Base-by-base conservation (phyloP, 2,797 vertebrate genomes). In the Aselliscus stoliczkanus region DNA sequence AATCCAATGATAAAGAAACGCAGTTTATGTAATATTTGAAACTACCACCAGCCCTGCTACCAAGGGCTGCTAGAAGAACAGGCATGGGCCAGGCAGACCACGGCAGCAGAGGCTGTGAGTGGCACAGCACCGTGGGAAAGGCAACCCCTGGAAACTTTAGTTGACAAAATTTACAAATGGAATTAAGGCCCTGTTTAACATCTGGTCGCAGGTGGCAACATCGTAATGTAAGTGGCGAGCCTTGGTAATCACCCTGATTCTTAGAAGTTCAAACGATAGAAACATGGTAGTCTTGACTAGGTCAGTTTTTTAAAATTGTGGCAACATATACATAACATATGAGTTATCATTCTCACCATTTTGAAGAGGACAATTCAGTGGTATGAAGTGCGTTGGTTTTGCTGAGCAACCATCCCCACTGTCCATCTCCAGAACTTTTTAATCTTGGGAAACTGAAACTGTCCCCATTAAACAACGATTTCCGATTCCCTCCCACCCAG, bases 111-210 rank as follows among this genome's bases (percentile, higher is more conserved):
- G 82, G 39, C 52, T 18, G 75, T 5, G 50, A 34, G 42, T 7
- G 18, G 34, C 1, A 0, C 6, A 23, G 5, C 42, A 42, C 56
- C 56, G 3, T 1, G 64, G 52, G 0, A 3, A 21, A 12, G 50
- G 15, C 25, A 39, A 76, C 27, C 25, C 37, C 2, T 1, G 44
- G 47, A 25, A 14, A 23, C 11, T 14, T 77, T 1, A 4, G 39
- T 47, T 27, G 44, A 39, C 11, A 69, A 60, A 64, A 17, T 29
- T 54, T 8, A 82, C 50, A 14, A 4, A 15, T 1, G 25, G 64
- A 23, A 58, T 17, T 4, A 27, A 76, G 86, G 20, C 42, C n/a
- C 37, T 5, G 39, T 27, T 5, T 18, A 27, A 70, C 9, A 65
- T 7, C 79, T n/a, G 81, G 44, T 0, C 20, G 47, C 73, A 27